phyloP scores from a whole-genome alignment of 2,888 invertebrate species.

The Cerastoderma edule region DNA sequence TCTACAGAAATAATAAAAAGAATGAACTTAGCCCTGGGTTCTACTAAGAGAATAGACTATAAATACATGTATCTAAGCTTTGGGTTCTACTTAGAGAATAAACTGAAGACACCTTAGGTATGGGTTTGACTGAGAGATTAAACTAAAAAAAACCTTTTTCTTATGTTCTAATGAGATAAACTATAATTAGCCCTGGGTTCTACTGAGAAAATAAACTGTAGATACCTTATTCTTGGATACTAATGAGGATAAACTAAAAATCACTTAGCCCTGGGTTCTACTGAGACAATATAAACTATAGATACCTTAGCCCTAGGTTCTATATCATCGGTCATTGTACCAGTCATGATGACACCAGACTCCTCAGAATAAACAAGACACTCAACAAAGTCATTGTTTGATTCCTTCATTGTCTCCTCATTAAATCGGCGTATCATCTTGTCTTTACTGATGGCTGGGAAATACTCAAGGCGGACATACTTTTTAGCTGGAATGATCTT shows the following conservation, averaged over 20 bases:
- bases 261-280: not conserved
- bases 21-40: too few relatives aligned
- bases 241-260: not conserved
- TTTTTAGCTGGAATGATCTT: conserved; percentile 90
- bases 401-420: conserved; percentile 85
- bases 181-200: too few relatives aligned
- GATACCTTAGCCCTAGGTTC: conserved; percentile 87
- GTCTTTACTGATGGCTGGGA: conserved; percentile 85
- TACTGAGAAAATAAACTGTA: too few relatives aligned
- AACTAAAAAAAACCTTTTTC: too few relatives aligned
- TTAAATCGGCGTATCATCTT: conserved; percentile 83
- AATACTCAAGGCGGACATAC: conserved; percentile 87
- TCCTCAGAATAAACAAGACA: conserved; percentile 88
- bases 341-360: conserved; percentile 91
- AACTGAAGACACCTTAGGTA: too few relatives aligned
- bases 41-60: too few relatives aligned
- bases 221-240: too few relatives aligned
- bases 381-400: conserved; percentile 90
- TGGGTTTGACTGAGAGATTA: too few relatives aligned
- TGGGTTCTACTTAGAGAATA: too few relatives aligned
- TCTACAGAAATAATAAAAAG: too few relatives aligned
- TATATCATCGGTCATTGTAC: conserved; percentile 88
- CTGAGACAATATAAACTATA: not conserved
- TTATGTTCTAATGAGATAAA: too few relatives aligned
- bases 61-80: too few relatives aligned